A percentile compares a stretch with the other conserved stretches of the same genome.
These are phyloP conservation scores for Nomada hirtipes DNA, from an alignment of 2,888 invertebrate genomes.

Conservation along the genomic window DNA sequence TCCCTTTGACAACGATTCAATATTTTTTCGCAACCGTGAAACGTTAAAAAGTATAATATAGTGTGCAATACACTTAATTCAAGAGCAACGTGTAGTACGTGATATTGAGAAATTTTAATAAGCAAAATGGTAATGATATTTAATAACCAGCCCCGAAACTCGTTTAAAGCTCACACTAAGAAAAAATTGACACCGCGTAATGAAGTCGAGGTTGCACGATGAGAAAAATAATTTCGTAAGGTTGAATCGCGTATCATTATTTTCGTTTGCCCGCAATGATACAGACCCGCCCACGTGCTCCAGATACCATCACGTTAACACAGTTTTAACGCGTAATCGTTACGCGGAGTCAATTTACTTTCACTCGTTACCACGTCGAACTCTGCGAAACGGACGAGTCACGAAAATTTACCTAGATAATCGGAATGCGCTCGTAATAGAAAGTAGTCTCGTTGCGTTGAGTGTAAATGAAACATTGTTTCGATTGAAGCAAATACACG, in stretches of 20 bases:
- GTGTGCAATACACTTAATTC: not conserved
- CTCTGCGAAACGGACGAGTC: conserved; percentile 35
- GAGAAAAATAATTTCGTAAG: conserved; percentile 22
- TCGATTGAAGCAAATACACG: not conserved
- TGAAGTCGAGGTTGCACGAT: not conserved
- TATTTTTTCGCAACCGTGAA: not conserved
- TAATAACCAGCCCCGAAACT: not conserved
- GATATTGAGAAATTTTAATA: not conserved
- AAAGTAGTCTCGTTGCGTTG: conserved; percentile 33
- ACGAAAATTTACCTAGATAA: conserved; percentile 44
- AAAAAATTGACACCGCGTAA: not conserved
- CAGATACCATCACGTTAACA: conserved; percentile 46
- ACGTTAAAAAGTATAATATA: not conserved
- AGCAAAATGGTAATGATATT: too few relatives aligned
- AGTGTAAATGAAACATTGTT: conserved; percentile 10
- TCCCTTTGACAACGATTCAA: not conserved
- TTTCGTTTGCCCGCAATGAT: conserved; percentile 26
- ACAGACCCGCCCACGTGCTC: conserved; percentile 59
- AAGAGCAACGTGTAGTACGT: too few relatives aligned
- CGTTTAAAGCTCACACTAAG: not conserved
- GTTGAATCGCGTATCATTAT: conserved; percentile 22
- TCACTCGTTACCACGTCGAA: conserved; percentile 58
- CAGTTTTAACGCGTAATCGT: conserved; percentile 45
- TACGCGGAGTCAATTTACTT: conserved; percentile 62
- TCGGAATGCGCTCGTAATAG: conserved; percentile 44